A percentile compares a stretch with the other conserved stretches of the same genome.
Evolutionary conservation across 2,888 invertebrate genomes (phyloP).

Genomic region (Mycalesis mineus): DNA sequence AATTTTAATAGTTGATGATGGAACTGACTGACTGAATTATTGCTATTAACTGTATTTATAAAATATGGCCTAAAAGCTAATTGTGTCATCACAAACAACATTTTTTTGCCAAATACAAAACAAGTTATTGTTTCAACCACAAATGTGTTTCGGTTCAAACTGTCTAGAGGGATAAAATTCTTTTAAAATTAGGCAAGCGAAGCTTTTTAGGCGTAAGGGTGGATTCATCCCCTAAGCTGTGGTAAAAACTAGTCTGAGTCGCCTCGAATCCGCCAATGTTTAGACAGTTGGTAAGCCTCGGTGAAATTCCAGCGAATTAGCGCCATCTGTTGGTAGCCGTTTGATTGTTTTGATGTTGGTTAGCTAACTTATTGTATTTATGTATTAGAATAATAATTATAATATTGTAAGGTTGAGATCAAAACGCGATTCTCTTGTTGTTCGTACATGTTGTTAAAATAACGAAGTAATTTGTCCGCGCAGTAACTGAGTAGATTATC

Average conservation of each 20-base stretch:
- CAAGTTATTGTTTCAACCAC: background rate
- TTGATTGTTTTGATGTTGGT: slow-evolving; percentile 6
- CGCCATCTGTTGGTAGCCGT: slow-evolving; percentile 17
- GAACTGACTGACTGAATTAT: too few species aligned
- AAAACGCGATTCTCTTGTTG: slow-evolving; percentile 5
- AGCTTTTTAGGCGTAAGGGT: too few species aligned
- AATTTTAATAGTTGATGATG: too few species aligned
- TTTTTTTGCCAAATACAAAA: background rate
- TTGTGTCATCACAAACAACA: background rate
- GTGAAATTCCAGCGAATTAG: background rate
- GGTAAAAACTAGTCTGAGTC: background rate
- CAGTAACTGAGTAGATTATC: background rate
- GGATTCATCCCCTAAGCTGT: background rate
- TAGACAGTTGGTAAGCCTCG: slow-evolving; percentile 1
- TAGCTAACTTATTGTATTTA: slow-evolving; percentile 16
- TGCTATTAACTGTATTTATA: background rate
- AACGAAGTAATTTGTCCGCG: slow-evolving; percentile 2
- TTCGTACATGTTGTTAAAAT: slow-evolving; percentile 1
- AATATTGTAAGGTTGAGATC: slow-evolving; percentile 11
- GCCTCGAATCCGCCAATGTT: background rate
- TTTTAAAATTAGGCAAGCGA: background rate
- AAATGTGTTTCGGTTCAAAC: background rate
- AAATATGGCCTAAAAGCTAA: background rate
- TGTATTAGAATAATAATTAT: slow-evolving; percentile 4
- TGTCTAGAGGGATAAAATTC: background rate